These are phyloP conservation scores for Oncorhynchus clarkii DNA, from an alignment of 2,113 vertebrate species.

Conservation along the genomic window DNA sequence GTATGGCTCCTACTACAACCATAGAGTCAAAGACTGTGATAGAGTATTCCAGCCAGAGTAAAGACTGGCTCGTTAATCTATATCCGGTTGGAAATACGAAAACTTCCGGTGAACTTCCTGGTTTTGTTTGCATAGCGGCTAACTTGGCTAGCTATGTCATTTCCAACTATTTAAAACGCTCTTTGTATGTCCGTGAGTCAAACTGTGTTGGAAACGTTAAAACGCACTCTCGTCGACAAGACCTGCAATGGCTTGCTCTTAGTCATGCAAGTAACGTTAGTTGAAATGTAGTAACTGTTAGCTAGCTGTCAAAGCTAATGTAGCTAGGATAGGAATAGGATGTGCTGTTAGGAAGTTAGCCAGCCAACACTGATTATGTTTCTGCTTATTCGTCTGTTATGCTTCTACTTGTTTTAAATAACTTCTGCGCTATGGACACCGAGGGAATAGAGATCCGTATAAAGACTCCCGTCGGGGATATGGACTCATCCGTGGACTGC, in stretches of 20 bases:
- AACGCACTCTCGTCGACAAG: not conserved
- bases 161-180: not conserved
- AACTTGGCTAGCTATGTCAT: not conserved
- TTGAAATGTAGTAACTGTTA: not conserved
- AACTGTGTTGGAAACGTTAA: not conserved
- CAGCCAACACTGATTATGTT: constrained; percentile 50
- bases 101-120: constrained; percentile 42
- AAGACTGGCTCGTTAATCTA: not conserved
- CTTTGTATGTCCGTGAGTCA: not conserved
- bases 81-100: constrained; percentile 30
- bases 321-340: not conserved
- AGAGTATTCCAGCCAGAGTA: not conserved
- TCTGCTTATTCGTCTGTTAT: constrained; percentile 57
- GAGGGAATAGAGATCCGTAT: constrained; percentile 94
- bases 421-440: constrained; percentile 80
- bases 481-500: constrained; percentile 92
- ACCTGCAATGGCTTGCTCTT: not conserved
- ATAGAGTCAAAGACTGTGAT: too few relatives aligned
- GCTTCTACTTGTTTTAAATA: constrained; percentile 79
- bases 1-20: too few relatives aligned
- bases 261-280: not conserved
- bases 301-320: too few relatives aligned
- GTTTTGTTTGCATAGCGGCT: not conserved
- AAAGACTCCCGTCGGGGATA: constrained; percentile 87
- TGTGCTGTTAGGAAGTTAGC: not conserved